A percentile compares a stretch with the other conserved stretches of the same genome.
Conservation (phyloP, 2,797 vertebrate genomes). For the Myotis planiceps region DNA sequence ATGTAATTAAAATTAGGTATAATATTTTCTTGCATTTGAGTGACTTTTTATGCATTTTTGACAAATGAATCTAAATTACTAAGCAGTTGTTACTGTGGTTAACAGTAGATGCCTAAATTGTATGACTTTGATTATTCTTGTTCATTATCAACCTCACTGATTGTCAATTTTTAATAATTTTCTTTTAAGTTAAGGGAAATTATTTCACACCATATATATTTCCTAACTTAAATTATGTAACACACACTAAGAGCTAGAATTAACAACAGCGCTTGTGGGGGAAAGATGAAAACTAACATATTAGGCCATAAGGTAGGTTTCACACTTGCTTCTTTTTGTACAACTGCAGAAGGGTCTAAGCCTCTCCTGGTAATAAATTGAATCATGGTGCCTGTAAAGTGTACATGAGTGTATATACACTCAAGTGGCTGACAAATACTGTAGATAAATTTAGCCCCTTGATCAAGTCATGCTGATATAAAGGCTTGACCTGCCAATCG, state of each 20-base stretch:
- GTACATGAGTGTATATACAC: not conserved
- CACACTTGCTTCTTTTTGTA: not conserved
- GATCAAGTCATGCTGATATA: not conserved
- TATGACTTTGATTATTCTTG: not conserved
- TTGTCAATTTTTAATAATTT: not conserved
- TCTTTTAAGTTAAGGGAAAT: not conserved
- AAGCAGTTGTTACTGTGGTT: not conserved
- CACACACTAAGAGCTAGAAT: not conserved
- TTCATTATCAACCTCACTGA: not conserved
- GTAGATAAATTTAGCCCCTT: not conserved
- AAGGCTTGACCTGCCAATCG: fast-evolving
- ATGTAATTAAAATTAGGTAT: too few species aligned
- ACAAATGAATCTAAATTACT: not conserved
- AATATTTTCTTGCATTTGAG: not conserved
- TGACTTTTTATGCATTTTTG: not conserved
- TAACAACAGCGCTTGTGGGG: not conserved
- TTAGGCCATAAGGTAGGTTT: not conserved
- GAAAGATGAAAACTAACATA: not conserved
- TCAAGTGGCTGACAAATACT: not conserved
- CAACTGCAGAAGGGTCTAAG: not conserved
- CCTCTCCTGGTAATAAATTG: not conserved
- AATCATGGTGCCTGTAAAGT: not conserved
- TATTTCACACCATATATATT: not conserved
- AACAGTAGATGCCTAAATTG: not conserved
- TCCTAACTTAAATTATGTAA: not conserved